These are phyloP conservation scores for Pachycephala philippinensis DNA, from an alignment of 2,113 vertebrate genomes.

Conservation along the genomic window DNA sequence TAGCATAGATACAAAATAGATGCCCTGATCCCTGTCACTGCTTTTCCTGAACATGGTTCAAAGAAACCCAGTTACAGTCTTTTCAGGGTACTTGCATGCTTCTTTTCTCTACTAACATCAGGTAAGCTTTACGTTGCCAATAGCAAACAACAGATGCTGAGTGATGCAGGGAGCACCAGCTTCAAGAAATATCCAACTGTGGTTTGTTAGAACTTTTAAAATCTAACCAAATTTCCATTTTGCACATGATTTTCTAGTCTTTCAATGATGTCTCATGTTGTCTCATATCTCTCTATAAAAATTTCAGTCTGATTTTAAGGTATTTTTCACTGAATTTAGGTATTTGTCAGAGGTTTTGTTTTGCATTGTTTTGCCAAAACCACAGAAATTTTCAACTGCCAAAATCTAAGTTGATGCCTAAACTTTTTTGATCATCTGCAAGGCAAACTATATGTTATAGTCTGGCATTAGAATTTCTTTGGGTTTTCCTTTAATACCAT, in stretches of 20 bases:
- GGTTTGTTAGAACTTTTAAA: background rate
- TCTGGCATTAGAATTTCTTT: background rate
- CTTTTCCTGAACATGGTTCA: background rate
- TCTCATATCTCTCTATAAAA: background rate
- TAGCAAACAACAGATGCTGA: background rate
- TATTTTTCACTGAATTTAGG: background rate
- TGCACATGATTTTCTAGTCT: background rate
- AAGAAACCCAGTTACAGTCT: background rate
- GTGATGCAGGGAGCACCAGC: background rate
- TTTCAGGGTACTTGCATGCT: accelerated
- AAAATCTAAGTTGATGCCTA: background rate
- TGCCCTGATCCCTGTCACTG: background rate
- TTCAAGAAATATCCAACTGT: background rate
- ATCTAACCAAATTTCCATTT: background rate
- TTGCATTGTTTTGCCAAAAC: accelerated
- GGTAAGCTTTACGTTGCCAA: no score
- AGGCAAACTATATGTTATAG: background rate
- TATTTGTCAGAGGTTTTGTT: background rate
- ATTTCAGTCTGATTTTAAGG: background rate
- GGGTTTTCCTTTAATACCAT: background rate
- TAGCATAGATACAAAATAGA: background rate
- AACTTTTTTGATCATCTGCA: background rate
- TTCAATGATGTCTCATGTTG: background rate
- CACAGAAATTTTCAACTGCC: no score
- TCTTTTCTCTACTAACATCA: background rate